These are phyloP conservation scores for Lobophora halterata DNA, from an alignment of 2,888 invertebrate genomes.

Conservation along the genomic window DNA sequence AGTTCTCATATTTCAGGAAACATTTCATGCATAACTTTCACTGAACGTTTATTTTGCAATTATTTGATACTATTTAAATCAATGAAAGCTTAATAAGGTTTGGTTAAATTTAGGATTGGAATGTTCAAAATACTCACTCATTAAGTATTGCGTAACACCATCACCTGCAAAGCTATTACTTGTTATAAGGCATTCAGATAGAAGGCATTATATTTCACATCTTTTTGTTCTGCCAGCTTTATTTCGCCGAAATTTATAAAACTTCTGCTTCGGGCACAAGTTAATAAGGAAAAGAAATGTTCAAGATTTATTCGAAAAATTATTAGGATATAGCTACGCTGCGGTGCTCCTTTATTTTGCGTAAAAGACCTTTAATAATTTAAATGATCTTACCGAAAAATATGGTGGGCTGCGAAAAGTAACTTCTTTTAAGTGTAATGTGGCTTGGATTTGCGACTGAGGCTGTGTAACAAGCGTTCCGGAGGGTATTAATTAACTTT, in stretches of 20 bases:
- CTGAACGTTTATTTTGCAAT: too few relatives aligned
- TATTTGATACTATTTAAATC: too few relatives aligned
- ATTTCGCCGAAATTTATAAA: slow-evolving; percentile 51
- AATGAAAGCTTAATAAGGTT: too few relatives aligned
- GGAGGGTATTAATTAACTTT: slow-evolving; percentile 49
- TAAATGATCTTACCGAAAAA: slow-evolving; percentile 26
- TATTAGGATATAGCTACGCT: slow-evolving; percentile 41
- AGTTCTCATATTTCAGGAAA: too few relatives aligned
- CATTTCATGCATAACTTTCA: too few relatives aligned
- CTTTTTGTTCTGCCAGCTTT: slow-evolving; percentile 38
- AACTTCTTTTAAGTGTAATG: slow-evolving; percentile 36
- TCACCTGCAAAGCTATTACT: slow-evolving; percentile 22
- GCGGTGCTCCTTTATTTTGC: slow-evolving; percentile 27
- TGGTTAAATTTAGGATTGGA: too few relatives aligned
- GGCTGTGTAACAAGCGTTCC: slow-evolving; percentile 44
- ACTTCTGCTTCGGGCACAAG: slow-evolving; percentile 39
- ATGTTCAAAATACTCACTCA: too few relatives aligned
- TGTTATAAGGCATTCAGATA: slow-evolving; percentile 35
- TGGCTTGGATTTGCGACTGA: slow-evolving; percentile 41
- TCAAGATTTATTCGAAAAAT: slow-evolving; percentile 50
- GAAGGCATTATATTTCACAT: slow-evolving; percentile 44
- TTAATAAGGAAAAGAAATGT: slow-evolving; percentile 56
- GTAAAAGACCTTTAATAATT: slow-evolving; percentile 32
- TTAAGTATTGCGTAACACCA: slow-evolving; percentile 5
- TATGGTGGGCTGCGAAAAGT: slow-evolving; percentile 29